Percentiles rank a stretch among this genome's conserved stretches.
phyloP scores from a whole-genome alignment of 2,888 invertebrate species.

The Azorinus chamasolen region DNA sequence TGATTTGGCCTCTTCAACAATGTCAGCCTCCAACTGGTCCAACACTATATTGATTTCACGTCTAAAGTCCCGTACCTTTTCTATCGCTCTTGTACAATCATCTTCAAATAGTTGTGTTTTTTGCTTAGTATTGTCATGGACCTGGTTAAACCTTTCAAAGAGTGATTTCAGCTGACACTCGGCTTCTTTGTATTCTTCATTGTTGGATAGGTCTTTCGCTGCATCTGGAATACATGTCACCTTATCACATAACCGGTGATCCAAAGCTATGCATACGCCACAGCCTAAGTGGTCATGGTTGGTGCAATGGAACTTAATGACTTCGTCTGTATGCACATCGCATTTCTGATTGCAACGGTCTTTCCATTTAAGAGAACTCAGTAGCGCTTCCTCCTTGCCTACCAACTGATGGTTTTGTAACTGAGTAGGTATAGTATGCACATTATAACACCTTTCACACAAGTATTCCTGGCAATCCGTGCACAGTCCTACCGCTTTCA shows the following conservation, averaged over 20 bases:
- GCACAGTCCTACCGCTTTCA: conserved; percentile 4
- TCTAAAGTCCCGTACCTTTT: too few species aligned
- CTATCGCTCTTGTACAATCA: too few species aligned
- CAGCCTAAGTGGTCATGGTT: conserved; percentile 14
- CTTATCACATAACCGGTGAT: conserved; percentile 7
- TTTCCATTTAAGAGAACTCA: neutral
- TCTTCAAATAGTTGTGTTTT: too few species aligned
- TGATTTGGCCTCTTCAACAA: too few species aligned
- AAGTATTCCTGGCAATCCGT: conserved; percentile 12
- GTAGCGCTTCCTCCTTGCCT: neutral
- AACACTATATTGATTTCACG: too few species aligned
- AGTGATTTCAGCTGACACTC: too few species aligned
- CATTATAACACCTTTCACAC: conserved; percentile 5
- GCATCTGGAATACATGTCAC: conserved; percentile 11
- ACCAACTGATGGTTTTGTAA: conserved; percentile 2
- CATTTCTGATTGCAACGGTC: conserved; percentile 8
- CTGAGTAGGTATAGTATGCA: conserved; percentile 5
- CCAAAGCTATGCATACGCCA: conserved; percentile 8
- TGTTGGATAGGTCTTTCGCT: neutral
- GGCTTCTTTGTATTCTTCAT: neutral
- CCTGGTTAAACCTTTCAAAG: too few species aligned
- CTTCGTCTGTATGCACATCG: neutral
- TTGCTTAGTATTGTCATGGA: too few species aligned
- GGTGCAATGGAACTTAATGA: conserved; percentile 11
- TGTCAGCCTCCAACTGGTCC: too few species aligned